Conservation (phyloP, 2,888 invertebrate genomes). For the Zhengitettix transpicula region DNA sequence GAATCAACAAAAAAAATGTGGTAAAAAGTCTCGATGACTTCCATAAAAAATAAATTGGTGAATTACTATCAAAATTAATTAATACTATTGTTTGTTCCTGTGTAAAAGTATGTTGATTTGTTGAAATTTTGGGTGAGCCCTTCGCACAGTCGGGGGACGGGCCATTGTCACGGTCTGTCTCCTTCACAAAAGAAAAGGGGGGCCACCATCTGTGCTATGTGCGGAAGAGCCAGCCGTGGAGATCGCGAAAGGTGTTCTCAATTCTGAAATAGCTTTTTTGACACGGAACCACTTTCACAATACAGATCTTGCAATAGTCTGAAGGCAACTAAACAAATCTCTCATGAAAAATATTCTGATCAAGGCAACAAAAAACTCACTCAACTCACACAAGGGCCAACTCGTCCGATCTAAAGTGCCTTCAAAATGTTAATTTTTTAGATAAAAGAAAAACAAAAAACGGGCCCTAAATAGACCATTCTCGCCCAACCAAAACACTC, state of each 20-base stretch:
- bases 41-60: no score
- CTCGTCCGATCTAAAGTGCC: constrained; percentile 91
- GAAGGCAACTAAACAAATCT: constrained; percentile 47
- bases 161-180: no score
- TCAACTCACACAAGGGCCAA: constrained; percentile 57
- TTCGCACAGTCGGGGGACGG: no score
- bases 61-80: no score
- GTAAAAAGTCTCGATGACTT: no score
- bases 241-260: constrained; percentile 36
- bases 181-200: no score
- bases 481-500: constrained; percentile 43
- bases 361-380: constrained; percentile 12
- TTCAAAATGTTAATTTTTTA: constrained; percentile 63
- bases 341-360: constrained; percentile 4
- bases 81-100: no score
- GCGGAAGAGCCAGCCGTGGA: constrained; percentile 5
- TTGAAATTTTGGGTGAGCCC: no score
- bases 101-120: no score
- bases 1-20: no score
- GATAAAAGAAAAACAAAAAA: constrained; percentile 55
- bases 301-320: constrained; percentile 50
- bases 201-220: not conserved
- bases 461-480: constrained; percentile 79
- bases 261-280: constrained; percentile 50
- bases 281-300: constrained; percentile 10